Evolutionary conservation across 2,888 invertebrate genomes (phyloP), one percentile per base, ranked within the genome.

Genomic region (Agriopis marginaria): DNA sequence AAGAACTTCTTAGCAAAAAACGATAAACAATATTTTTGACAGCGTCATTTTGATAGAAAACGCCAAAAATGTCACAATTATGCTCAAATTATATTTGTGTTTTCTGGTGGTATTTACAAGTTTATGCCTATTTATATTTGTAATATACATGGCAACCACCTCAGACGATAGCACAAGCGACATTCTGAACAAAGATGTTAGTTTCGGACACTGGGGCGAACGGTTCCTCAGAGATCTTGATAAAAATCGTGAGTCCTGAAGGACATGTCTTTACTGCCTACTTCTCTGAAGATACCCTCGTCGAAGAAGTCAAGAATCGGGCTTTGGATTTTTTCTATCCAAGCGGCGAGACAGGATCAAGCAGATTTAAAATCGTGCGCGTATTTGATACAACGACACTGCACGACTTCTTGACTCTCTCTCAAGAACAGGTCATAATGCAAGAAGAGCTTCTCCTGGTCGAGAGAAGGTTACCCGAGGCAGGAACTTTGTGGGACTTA

Each of bases 241-340:
- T 94, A 12, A 93, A 91, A 77, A 81, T 94, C 7, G 86, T 94
- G 11, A 89, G 93, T 50, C 91, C 93, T 0, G 93, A 93, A 39
- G 93, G 94, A 0, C 86, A 86, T 40, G 87, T 89, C 0, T 92
- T 89, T 68, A 82, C 86, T 0, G 85, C 89, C 0, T 87, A 85
- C 67, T 93, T 92, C 67, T 14, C 87, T 0, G 92, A 90, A 74
- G 91, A 93, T 11, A 90, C 92, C 0, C 81, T 92, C 0, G 85
- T 94, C 4, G 94, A 94, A 63, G 91, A 93, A 69, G 86, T 94
- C 0, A 93, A 93, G 63, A 91, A 89, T 51, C 81, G 89, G 0
- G 89, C 92, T 0, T 81, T 92, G 9, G 89, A 91, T 14, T 90
- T 73, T 81, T 94, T 94, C 78, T 93, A 92, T 70, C 92, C 93